These are phyloP conservation scores for Halcyon smyrnensis DNA, from an alignment of 2,797 vertebrate species.

Conservation along the genomic window DNA sequence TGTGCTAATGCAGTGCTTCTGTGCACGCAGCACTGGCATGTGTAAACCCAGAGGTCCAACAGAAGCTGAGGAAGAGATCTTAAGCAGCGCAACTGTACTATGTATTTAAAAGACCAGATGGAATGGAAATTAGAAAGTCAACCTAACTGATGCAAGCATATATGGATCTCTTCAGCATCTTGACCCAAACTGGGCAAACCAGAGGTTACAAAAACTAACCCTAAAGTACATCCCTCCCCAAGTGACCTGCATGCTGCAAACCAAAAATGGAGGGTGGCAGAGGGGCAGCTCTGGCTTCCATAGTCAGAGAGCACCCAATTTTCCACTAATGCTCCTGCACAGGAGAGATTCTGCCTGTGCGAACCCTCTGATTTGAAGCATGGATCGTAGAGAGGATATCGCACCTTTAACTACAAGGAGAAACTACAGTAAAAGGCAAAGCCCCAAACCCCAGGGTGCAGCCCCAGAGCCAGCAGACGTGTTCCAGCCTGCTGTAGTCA, in stretches of 20 bases:
- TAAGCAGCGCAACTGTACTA: not conserved
- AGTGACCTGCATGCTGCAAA: not conserved
- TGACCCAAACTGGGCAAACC: not conserved
- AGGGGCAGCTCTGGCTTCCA: not conserved
- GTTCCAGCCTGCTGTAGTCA: not conserved
- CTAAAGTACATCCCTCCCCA: not conserved
- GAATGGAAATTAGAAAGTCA: not conserved
- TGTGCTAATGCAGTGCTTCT: not conserved
- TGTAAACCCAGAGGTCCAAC: not conserved
- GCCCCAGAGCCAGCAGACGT: not conserved
- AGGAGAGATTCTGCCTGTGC: not conserved
- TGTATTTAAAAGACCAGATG: not conserved
- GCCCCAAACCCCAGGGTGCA: not conserved
- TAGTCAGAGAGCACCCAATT: not conserved
- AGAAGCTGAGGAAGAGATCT: not conserved
- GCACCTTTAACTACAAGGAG: not conserved
- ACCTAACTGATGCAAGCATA: not conserved
- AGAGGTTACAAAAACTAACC: not conserved
- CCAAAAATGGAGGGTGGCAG: not conserved
- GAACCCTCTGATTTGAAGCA: accelerated
- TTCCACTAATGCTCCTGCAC: accelerated
- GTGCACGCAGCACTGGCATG: not conserved
- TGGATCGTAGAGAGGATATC: not conserved
- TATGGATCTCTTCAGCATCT: not conserved
- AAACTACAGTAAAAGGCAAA: not conserved